Evolutionary conservation across 2,888 invertebrate genomes (phyloP).

Genomic region (Epinotia bilunana): DNA sequence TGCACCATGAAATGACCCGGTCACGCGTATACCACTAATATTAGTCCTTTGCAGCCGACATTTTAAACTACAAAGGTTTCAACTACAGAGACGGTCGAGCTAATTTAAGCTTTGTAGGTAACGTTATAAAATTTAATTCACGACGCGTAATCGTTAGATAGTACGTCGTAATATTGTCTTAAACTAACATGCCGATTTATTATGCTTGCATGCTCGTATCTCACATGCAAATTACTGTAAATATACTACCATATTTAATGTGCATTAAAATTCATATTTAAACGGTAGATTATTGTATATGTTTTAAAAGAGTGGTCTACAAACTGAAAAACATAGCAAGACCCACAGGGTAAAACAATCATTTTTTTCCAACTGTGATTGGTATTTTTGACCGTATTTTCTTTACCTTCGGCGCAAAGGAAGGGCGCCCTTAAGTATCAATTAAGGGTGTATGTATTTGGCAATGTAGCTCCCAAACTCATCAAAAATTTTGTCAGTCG

Average conservation of each 20-base stretch:
- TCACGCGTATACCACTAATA: background rate
- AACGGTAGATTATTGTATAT: too few relatives aligned
- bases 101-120: background rate
- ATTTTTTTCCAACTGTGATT: too few relatives aligned
- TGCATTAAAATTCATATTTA: background rate
- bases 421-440: too few relatives aligned
- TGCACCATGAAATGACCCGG: slow-evolving; percentile 19
- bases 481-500: background rate
- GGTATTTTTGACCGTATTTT: too few relatives aligned
- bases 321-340: too few relatives aligned
- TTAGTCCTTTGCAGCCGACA: background rate
- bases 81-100: background rate
- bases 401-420: too few relatives aligned
- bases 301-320: too few relatives aligned
- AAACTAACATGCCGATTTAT: background rate
- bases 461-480: too few relatives aligned
- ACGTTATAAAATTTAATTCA: background rate
- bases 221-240: background rate
- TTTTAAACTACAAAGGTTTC: background rate
- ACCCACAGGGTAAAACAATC: too few relatives aligned
- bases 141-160: background rate
- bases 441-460: too few relatives aligned
- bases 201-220: background rate
- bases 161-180: background rate
- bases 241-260: background rate